Conservation (phyloP, 2,113 vertebrate species). For the Archilochus colubris region DNA sequence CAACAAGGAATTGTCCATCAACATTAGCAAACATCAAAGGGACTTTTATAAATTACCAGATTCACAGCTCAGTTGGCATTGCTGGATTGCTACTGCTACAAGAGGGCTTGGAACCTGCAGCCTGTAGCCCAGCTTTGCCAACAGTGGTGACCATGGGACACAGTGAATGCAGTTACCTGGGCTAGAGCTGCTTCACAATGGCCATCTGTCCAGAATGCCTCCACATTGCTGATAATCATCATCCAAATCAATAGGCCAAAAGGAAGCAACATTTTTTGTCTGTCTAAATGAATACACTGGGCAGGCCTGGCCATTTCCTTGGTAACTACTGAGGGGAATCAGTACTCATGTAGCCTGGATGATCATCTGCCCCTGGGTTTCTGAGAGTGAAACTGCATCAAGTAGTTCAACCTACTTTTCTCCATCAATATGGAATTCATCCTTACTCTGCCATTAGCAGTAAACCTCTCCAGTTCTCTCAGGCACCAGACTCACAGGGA, state of each 20-base stretch:
- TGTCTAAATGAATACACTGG: not conserved
- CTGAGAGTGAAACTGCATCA: not conserved
- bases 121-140: not conserved
- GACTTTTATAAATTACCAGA: not conserved
- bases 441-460: not conserved
- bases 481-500: not conserved
- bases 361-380: not conserved
- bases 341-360: not conserved
- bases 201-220: not conserved
- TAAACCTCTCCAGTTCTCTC: not conserved
- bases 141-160: not conserved
- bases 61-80: not conserved
- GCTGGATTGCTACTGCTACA: not conserved
- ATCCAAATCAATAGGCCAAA: not conserved
- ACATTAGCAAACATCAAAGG: not conserved
- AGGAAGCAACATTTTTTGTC: not conserved
- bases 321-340: not conserved
- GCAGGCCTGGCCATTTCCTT: not conserved
- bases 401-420: constrained; percentile 40
- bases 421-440: not conserved
- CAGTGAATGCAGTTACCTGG: not conserved
- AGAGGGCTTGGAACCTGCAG: not conserved
- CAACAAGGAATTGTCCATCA: not conserved
- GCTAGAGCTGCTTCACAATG: not conserved
- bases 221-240: not conserved